phyloP scores from a whole-genome alignment of 2,113 vertebrate species.

The Caloenas nicobarica region DNA sequence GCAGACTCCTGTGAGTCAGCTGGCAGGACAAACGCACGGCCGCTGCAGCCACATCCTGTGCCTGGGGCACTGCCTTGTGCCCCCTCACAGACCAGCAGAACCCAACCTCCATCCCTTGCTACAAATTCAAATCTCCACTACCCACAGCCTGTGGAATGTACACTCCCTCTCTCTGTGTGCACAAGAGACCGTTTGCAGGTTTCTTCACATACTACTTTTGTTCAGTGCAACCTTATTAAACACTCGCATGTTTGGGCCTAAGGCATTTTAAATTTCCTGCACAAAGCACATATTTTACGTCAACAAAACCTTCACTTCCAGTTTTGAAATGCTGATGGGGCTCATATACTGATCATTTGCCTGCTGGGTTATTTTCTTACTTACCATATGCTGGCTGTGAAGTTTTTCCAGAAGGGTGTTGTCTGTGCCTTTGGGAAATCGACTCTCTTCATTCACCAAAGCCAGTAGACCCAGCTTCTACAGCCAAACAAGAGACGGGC shows the following conservation, averaged over 20 bases:
- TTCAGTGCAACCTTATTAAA: conserved; percentile 4
- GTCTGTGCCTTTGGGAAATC: conserved; percentile 95
- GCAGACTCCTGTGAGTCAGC: conserved; percentile 45
- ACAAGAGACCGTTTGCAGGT: not conserved
- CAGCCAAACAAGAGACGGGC: conserved; percentile 38
- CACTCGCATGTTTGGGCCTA: not conserved
- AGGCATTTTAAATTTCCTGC: conserved; percentile 18
- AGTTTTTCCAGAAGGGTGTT: conserved; percentile 92
- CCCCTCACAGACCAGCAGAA: not conserved
- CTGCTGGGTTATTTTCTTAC: conserved; percentile 64
- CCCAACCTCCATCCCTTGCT: not conserved
- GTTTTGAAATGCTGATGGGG: conserved; percentile 47
- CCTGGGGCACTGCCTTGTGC: not conserved
- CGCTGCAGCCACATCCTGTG: not conserved
- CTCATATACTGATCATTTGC: conserved; percentile 61
- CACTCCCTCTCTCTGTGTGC: not conserved
- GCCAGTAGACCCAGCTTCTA: conserved; percentile 93
- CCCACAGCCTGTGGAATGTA: not conserved
- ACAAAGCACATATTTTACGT: conserved; percentile 36
- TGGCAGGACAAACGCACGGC: conserved; percentile 24
- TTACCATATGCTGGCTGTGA: conserved; percentile 88
- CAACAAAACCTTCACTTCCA: conserved; percentile 39
- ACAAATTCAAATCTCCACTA: not conserved
- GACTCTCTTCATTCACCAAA: conserved; percentile 92
- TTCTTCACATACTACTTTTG: not conserved